Conservation (phyloP, 2,888 invertebrate genomes). For the Microchrysa polita region DNA sequence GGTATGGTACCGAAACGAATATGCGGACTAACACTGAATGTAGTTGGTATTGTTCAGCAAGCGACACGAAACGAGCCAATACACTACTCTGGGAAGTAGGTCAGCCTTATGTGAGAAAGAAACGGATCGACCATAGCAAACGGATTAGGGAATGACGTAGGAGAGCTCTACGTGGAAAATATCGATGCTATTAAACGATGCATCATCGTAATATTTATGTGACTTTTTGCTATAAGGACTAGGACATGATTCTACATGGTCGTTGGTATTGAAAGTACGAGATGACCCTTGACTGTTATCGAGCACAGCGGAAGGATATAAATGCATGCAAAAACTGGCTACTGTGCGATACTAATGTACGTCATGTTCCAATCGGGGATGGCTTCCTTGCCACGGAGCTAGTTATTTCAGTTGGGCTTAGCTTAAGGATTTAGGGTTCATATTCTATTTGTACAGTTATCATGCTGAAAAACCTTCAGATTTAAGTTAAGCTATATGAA, state of each 20-base stretch:
- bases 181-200: slow-evolving; percentile 22
- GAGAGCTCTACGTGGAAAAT: slow-evolving; percentile 20
- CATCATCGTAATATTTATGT: neutral
- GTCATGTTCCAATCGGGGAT: no score
- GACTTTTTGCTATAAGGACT: neutral
- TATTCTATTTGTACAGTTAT: no score
- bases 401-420: no score
- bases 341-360: no score
- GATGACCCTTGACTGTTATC: no score
- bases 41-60: neutral
- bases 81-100: slow-evolving; percentile 31
- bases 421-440: no score
- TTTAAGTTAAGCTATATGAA: no score
- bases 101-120: slow-evolving; percentile 3
- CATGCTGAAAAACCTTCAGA: no score
- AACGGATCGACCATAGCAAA: neutral
- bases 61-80: neutral
- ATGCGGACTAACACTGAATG: neutral
- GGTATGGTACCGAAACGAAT: neutral
- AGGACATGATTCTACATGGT: neutral
- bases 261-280: no score
- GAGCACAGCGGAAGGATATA: no score
- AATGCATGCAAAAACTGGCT: no score
- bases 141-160: slow-evolving; percentile 28
- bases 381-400: no score